Conservation (phyloP, 2,888 invertebrate species). For the Netelia virgata region DNA sequence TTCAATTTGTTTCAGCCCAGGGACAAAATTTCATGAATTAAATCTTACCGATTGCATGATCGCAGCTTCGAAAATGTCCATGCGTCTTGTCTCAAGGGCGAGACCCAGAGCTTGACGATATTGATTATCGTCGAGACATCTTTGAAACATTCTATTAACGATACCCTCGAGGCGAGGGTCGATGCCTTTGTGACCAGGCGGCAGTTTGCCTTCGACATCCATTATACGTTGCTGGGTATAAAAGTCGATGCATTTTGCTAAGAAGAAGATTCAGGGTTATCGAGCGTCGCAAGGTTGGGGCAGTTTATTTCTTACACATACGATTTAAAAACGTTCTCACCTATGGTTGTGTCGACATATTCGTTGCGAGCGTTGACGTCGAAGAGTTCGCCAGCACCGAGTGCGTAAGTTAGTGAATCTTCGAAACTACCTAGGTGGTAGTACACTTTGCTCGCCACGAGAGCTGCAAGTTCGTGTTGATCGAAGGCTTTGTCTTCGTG, state of each 20-base stretch:
- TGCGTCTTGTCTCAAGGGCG: slow-evolving; percentile 97
- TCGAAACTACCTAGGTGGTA: slow-evolving; percentile 99
- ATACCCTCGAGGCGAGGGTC: slow-evolving; percentile 95
- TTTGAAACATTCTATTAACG: slow-evolving; percentile 98
- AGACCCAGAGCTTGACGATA: slow-evolving; percentile 98
- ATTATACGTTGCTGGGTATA: slow-evolving; percentile 95
- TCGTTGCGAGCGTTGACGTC: slow-evolving; percentile 97
- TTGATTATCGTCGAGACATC: slow-evolving; percentile 97
- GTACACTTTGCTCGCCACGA: slow-evolving; percentile 99
- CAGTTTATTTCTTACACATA: not conserved
- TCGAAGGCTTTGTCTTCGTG: slow-evolving; percentile 96
- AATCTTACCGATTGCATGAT: slow-evolving; percentile 91
- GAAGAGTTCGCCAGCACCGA: slow-evolving; percentile 97
- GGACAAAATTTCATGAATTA: not conserved
- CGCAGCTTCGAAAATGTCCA: slow-evolving; percentile 98
- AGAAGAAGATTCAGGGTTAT: slow-evolving; percentile 69
- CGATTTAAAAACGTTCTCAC: slow-evolving; percentile 82
- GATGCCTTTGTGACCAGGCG: slow-evolving; percentile 88
- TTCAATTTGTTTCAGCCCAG: not conserved
- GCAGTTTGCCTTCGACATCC: slow-evolving; percentile 89
- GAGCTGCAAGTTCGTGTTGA: slow-evolving; percentile 96
- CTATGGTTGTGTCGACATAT: slow-evolving; percentile 98
- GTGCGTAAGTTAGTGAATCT: slow-evolving; percentile 98
- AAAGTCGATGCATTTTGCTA: slow-evolving; percentile 98
- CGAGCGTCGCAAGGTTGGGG: no score